Evolutionary conservation across 2,113 vertebrate genomes (phyloP).

Genomic region (Oceanites oceanicus): DNA sequence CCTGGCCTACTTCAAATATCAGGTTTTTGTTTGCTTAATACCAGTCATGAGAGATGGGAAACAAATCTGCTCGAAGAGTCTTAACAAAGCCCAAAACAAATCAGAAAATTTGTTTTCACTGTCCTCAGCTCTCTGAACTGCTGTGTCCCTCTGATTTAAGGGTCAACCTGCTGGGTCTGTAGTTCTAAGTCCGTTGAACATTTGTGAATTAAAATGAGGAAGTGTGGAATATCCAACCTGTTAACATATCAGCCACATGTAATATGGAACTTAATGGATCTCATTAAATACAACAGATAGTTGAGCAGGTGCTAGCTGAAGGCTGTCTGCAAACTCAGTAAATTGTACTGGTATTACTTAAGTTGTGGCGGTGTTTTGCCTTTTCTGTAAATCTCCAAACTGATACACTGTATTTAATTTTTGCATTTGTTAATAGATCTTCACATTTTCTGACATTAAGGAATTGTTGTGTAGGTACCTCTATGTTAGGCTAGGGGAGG

Average conservation of each 20-base stretch:
- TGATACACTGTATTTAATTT: neutral
- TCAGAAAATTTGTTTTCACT: neutral
- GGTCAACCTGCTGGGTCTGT: neutral
- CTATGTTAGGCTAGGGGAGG: neutral
- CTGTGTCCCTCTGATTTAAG: neutral
- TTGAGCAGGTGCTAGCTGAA: neutral
- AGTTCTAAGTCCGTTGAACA: neutral
- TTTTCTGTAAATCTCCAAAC: neutral
- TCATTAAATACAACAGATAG: neutral
- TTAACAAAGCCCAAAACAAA: neutral
- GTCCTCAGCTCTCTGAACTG: neutral
- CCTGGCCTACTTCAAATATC: neutral
- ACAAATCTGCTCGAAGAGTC: neutral
- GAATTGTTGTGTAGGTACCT: neutral
- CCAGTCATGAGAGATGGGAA: neutral
- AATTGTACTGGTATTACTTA: neutral
- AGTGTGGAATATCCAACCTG: neutral
- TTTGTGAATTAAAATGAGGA: neutral
- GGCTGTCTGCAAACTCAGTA: neutral
- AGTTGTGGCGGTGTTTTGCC: neutral
- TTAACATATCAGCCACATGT: neutral
- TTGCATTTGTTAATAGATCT: neutral
- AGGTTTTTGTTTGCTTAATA: neutral
- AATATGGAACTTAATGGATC: neutral
- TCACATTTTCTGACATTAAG: neutral